Evolutionary conservation across 35 echinoderm and acorn worm species (phyloP).

Genomic region (Stichopus chloronotus): DNA sequence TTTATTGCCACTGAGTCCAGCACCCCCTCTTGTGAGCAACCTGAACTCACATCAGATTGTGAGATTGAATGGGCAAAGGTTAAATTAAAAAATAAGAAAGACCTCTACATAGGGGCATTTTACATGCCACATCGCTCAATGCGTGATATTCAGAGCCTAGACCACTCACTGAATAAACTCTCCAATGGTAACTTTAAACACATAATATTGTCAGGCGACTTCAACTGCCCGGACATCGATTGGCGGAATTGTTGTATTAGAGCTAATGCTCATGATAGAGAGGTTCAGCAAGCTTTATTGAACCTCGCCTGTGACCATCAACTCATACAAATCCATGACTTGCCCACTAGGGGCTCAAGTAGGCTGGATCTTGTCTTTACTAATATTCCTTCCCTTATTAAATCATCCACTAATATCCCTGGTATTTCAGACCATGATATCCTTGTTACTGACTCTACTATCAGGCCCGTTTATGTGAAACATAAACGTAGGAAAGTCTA

Average conservation of each 20-base stretch:
- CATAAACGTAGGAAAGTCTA: constrained; percentile 30
- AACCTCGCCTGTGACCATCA: constrained; percentile 29
- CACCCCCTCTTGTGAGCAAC: background rate
- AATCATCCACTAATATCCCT: constrained; percentile 54
- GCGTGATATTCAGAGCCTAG: constrained; percentile 24
- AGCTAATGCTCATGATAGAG: constrained; percentile 48
- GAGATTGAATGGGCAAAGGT: constrained; percentile 66
- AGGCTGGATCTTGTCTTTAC: constrained; percentile 62
- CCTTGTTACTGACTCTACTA: constrained; percentile 58
- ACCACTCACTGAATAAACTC: constrained; percentile 39
- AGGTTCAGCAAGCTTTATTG: constrained; percentile 62
- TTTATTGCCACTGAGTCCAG: background rate
- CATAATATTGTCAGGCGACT: constrained; percentile 51
- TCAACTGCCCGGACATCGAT: constrained; percentile 69
- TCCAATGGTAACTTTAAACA: constrained; percentile 22
- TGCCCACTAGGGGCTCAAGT: constrained; percentile 29
- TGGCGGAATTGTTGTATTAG: constrained; percentile 40
- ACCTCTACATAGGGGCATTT: constrained; percentile 47
- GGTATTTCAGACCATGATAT: constrained; percentile 66
- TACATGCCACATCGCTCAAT: constrained; percentile 66
- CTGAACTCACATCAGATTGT: constrained; percentile 37
- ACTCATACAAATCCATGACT: constrained; percentile 43
- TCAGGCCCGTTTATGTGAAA: background rate
- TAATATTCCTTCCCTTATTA: constrained; percentile 55
- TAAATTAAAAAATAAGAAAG: constrained; percentile 42